Evolutionary conservation across 2,113 vertebrate species (phyloP), one percentile per base, ranked within the genome.

Genomic region (Brachyhypopomus occidentalis): DNA sequence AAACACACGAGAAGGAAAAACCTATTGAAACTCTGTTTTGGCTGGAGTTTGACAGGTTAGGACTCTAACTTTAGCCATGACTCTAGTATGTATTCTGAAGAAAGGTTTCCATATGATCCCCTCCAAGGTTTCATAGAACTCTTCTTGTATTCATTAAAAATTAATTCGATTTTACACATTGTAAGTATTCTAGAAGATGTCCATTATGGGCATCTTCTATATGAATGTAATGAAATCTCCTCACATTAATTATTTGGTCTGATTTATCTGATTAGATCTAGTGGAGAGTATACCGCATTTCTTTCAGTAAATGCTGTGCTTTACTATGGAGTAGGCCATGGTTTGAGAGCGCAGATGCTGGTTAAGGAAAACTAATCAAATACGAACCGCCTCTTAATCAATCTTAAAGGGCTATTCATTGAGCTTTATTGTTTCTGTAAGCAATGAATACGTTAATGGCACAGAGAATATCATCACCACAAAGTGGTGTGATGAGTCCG

Each of bases 281-380:
- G 9, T 11, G 45, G 45, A 48, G 41, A 9, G 45, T 2, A 52
- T 1, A 52, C 45, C 11, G 16, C 6, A 30, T 5, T 4, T 64
- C 4, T 9, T 25, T 34, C 1, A 34, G 5, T 27, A 72, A 2
- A 71, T 63, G 25, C 4, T 11, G 17, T 41, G 66, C n/a, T 30
- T 38, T 17, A 22, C 30, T n/a, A 58, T 36, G 6, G 23, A 41
- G 25, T 36, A 27, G 30, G 22, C 25, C 36, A 62, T 30, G 25
- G 45, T 55, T 8, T 63, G 22, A 56, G 72, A 82, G 74, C 56
- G 8, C 45, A 67, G 23, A 55, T 22, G 48, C 12, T 64, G 58
- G 27, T 30, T 45, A 19, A 56, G 34, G 62, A 71, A n/a, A 55
- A 25, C 45, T 52, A 19, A 23, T 58, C 4, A 19, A 56, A 78